phyloP scores from a whole-genome alignment of 2,888 invertebrate genomes.

The Auanema freiburgensis region DNA sequence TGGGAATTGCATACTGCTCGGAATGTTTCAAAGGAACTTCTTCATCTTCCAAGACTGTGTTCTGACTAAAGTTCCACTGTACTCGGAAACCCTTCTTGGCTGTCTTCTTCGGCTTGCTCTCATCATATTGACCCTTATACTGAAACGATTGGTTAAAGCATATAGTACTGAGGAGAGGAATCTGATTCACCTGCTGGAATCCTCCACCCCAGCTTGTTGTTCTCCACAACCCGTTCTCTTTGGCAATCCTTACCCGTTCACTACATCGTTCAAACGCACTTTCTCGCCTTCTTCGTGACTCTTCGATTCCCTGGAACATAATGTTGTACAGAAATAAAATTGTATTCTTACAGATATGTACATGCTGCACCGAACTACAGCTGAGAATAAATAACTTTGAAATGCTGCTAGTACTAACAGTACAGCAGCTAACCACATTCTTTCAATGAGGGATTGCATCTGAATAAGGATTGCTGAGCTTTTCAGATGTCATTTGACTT shows the following conservation, averaged over 20 bases:
- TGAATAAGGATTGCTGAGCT: conserved; percentile 21
- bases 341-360: conserved; percentile 48
- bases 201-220: conserved; percentile 60
- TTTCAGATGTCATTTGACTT: background rate
- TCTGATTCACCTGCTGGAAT: conserved; percentile 44
- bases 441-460: conserved; percentile 54
- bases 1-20: too few relatives aligned
- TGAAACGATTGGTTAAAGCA: conserved; percentile 30
- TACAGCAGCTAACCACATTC: conserved; percentile 60
- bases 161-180: background rate
- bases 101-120: conserved; percentile 40
- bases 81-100: conserved; percentile 47
- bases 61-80: conserved; percentile 40
- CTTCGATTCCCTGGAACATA: conserved; percentile 44
- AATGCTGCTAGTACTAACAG: conserved; percentile 52
- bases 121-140: conserved; percentile 58
- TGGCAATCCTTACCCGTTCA: conserved; percentile 57
- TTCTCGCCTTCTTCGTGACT: conserved; percentile 45
- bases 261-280: conserved; percentile 54
- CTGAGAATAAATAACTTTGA: conserved; percentile 58
- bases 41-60: conserved; percentile 19
- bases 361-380: conserved; percentile 55
- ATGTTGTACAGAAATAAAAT: background rate
- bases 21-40: conserved; percentile 10
- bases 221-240: conserved; percentile 60